Evolutionary conservation across 2,888 invertebrate species (phyloP), one percentile per base, ranked within the genome.

Genomic region (Drosophila ustulata): DNA sequence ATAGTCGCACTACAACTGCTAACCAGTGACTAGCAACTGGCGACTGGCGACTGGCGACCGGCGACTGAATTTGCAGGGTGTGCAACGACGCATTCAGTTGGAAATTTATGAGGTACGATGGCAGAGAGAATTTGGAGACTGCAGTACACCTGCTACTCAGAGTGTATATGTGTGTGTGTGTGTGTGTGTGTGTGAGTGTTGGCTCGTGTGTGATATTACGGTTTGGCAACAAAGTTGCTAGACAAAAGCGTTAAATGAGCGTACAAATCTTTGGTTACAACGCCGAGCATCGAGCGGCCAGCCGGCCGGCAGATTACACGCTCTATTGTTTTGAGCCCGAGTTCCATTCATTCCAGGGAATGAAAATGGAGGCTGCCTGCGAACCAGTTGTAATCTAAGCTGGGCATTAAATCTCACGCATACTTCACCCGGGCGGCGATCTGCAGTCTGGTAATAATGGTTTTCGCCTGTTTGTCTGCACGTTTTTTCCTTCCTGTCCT

Each of bases 191-290:
- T 57, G 50, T 50, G 52, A 25, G 53, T 63, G 70, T 49, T 30
- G 53, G 3, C 4, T 46, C 49, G 37, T 46, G 45, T 55, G 55
- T 45, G 55, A 57, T 78, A 74, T 63, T 58, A 41, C 18, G 75
- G 77, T 75, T 76, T 80, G 76, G 71, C 76, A 77, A 76, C 78
- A 88, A 73, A 69, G 87, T 78, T 78, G 75, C 75, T 75, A 82
- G 79, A 85, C 84, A 81, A 88, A 89, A 88, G 85, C 89, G 84
- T 88, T 89, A 89, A 89, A 89, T 90, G 89, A 90, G 90, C 89
- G 84, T 88, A 74, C 80, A 89, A 90, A 88, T 89, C 83, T 80
- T 87, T 88, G 81, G 87, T 83, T 88, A 80, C 83, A 80, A 72
- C 75, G 76, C 58, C 77, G 65, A 85, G 86, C 39, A 39, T n/a